Evolutionary conservation across 1,140 invertebrate species (phyloP).

Genomic region (Diorhabda elongata): DNA sequence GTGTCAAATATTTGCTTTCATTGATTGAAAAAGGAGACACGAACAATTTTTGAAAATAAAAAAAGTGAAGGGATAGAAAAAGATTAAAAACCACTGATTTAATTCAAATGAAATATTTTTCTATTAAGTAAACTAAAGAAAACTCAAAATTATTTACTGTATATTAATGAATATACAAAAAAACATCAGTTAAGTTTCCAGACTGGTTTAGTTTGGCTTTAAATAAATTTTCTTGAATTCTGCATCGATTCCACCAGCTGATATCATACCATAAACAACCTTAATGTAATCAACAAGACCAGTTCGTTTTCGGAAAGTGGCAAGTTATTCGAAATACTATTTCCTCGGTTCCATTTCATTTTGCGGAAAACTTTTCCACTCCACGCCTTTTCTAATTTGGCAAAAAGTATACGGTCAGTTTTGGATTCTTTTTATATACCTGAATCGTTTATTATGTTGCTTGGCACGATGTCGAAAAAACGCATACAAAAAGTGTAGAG

Average conservation of each 20-base stretch:
- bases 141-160: too few relatives aligned
- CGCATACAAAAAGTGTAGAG: constrained; percentile 5
- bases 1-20: too few relatives aligned
- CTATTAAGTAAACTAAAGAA: too few relatives aligned
- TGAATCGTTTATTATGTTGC: constrained; percentile 8
- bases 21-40: too few relatives aligned
- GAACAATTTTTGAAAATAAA: too few relatives aligned
- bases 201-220: too few relatives aligned
- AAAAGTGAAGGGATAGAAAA: too few relatives aligned
- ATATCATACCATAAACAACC: neutral
- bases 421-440: neutral
- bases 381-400: constrained; percentile 6
- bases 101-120: too few relatives aligned
- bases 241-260: neutral
- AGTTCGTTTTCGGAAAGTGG: neutral
- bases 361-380: constrained; percentile 6
- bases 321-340: neutral
- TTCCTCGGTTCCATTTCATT: constrained; percentile 5
- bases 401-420: constrained; percentile 10
- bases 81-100: too few relatives aligned
- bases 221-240: too few relatives aligned
- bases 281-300: neutral
- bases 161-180: too few relatives aligned
- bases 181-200: too few relatives aligned
- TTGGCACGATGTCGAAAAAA: constrained; percentile 7